A percentile compares a stretch with the other conserved stretches of the same genome.
Evolutionary conservation across 2,797 vertebrate genomes (phyloP).

Genomic region (Yasuhikotakia modesta): DNA sequence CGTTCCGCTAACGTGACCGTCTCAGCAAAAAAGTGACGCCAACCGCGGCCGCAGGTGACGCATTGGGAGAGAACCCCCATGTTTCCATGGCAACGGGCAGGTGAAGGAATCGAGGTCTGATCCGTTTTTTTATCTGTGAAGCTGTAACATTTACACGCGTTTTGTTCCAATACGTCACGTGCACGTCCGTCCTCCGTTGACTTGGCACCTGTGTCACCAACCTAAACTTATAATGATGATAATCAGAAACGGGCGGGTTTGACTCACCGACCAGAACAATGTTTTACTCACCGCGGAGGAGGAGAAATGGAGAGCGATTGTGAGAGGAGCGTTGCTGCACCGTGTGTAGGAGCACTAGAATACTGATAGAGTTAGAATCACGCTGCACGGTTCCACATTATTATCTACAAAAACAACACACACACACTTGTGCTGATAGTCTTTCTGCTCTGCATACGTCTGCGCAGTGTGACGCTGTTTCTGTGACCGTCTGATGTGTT

Average conservation of each 20-base stretch:
- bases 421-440: slow-evolving; percentile 10
- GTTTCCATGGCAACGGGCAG: slow-evolving; percentile 83
- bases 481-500: slow-evolving; percentile 17
- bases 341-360: slow-evolving; percentile 34
- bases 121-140: slow-evolving; percentile 26
- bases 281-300: slow-evolving; percentile 53
- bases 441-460: background rate
- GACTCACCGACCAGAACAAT: slow-evolving; percentile 51
- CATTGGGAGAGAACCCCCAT: slow-evolving; percentile 71
- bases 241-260: slow-evolving; percentile 42
- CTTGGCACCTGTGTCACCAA: background rate
- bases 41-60: slow-evolving; percentile 76
- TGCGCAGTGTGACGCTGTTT: background rate
- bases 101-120: slow-evolving; percentile 66
- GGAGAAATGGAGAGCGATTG: slow-evolving; percentile 6
- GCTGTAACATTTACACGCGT: slow-evolving; percentile 21
- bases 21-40: slow-evolving; percentile 9
- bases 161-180: slow-evolving; percentile 31
- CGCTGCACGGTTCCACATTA: slow-evolving; percentile 27
- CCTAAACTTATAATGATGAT: slow-evolving; percentile 30
- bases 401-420: slow-evolving; percentile 30
- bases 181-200: slow-evolving; percentile 7
- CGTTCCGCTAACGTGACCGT: background rate
- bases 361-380: slow-evolving; percentile 37
- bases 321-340: slow-evolving; percentile 30